Base-by-base conservation (phyloP, 2,797 vertebrate genomes). In the Muraenolepis orangiensis region DNA sequence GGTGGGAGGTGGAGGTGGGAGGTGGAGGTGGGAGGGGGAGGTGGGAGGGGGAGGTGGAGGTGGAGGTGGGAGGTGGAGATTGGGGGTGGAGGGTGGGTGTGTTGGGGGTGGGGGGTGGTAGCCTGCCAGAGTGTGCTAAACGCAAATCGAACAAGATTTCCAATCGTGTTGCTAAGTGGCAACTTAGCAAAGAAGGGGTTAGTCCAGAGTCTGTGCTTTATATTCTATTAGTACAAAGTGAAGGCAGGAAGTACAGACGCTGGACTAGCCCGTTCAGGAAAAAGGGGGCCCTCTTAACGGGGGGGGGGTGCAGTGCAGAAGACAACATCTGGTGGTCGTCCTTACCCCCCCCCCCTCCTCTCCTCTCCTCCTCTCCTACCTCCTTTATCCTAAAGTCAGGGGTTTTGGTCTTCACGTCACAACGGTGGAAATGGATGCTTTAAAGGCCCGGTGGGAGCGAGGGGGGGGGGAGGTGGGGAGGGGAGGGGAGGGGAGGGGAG, bases 201-300 rank as follows among this genome's bases (percentile, higher is more conserved):
- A 82, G 88, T 86, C 87, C 86, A 31, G 72, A 74, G 87, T 85
- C 85, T 86, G 87, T 82, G 76, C 81, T 87, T 89, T n/a, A n/a
- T n/a, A n/a, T 86, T 86, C 85, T 81, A 77, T 81, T 81, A 84
- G 84, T 86, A 78, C 73, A 81, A 82, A 80, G 76, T 81, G 82
- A 91, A 91, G 89, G 89, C 88, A 90, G 85, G 78, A 86, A 88
- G 87, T 72, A 77, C 87, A 87, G 89, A 89, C 86, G 80, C 84
- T 84, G 80, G 86, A 87, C 80, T 85, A 83, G 86, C 75, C 75
- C 83, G n/a, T 79, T 82, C n/a, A n/a, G n/a, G n/a, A n/a, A n/a
- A n/a, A 34, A 81, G 84, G 85, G 82, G 80, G 77, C 77, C 80
- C 87, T 86, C 34, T 23, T 80, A 81, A 82, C 36, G 81, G n/a